A percentile compares a stretch with the other conserved stretches of the same genome.
phyloP scores from a whole-genome alignment of 2,113 vertebrate genomes.

The Phainopepla nitens region DNA sequence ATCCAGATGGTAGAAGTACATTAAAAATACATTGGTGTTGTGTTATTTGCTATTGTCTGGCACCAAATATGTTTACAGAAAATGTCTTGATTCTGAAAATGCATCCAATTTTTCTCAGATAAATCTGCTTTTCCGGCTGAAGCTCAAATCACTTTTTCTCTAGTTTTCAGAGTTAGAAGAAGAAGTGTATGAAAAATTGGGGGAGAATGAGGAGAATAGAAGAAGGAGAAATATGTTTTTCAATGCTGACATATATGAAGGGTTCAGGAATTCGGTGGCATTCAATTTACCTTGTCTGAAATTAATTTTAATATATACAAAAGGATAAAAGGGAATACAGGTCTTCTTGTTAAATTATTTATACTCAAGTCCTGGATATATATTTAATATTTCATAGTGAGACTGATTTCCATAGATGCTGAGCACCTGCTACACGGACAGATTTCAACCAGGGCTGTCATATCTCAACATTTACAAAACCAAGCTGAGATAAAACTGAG shows the following conservation, averaged over 20 bases:
- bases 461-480: background rate
- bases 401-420: conserved; percentile 42
- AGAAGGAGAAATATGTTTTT: background rate
- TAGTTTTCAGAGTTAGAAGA: background rate
- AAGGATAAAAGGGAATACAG: conserved; percentile 51
- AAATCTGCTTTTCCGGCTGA: background rate
- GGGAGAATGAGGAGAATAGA: background rate
- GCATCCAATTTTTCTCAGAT: background rate
- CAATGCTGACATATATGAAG: background rate
- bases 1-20: background rate
- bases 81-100: background rate
- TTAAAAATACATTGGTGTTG: background rate
- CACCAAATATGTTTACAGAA: background rate
- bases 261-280: background rate
- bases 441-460: conserved; percentile 25
- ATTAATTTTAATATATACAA: conserved; percentile 56
- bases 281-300: conserved; percentile 39
- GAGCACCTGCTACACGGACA: background rate
- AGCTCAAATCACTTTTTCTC: background rate
- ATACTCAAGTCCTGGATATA: background rate
- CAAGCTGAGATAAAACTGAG: background rate
- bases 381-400: conserved; percentile 56
- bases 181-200: background rate
- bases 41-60: background rate
- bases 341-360: conserved; percentile 52